These are phyloP conservation scores for Gymnarchus niloticus DNA, from an alignment of 2,113 vertebrate genomes.

Conservation along the genomic window DNA sequence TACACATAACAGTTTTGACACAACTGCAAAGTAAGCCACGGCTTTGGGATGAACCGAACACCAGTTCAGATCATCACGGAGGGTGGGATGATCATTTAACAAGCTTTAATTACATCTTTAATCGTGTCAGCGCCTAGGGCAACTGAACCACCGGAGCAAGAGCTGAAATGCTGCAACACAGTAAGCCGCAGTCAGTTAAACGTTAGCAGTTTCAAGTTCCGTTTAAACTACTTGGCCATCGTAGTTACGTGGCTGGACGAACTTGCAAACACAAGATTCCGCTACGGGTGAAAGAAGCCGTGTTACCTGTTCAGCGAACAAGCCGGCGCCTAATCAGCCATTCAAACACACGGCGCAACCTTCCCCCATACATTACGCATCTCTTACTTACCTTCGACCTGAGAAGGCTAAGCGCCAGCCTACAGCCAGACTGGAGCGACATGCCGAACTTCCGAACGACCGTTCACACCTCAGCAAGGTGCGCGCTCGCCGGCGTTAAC, in stretches of 20 bases:
- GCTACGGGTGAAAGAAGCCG: not conserved
- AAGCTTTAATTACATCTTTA: not conserved
- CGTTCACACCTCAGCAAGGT: constrained; percentile 55
- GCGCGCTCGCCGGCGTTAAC: constrained; percentile 51
- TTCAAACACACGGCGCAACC: not conserved
- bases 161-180: not conserved
- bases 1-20: not conserved
- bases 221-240: not conserved
- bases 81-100: not conserved
- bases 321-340: not conserved
- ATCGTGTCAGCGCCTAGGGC: not conserved
- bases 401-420: constrained; percentile 71
- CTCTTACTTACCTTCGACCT: constrained; percentile 60
- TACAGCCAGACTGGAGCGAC: constrained; percentile 74
- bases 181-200: not conserved
- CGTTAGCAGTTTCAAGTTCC: not conserved
- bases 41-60: not conserved
- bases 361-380: not conserved
- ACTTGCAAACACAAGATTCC: not conserved
- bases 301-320: not conserved
- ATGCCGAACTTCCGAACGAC: constrained; percentile 52
- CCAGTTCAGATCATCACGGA: not conserved
- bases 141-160: too few relatives aligned
- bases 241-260: not conserved
- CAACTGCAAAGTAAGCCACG: not conserved